A percentile compares a stretch with the other conserved stretches of the same genome.
phyloP scores from a whole-genome alignment of 92 coral and sea anemone species.

The Epizoanthus scotinus region DNA sequence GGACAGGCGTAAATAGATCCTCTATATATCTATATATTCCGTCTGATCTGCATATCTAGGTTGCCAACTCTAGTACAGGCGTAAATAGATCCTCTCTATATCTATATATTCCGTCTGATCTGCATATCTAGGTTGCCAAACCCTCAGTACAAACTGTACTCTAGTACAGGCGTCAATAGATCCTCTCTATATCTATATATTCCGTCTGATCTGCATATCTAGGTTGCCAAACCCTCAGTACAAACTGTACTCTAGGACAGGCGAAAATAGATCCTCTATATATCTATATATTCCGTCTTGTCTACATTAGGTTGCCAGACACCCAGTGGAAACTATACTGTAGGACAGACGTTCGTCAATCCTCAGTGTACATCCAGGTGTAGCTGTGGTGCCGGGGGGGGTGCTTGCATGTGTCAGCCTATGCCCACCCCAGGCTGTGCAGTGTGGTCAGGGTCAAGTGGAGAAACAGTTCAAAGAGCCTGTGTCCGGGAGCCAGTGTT shows the following conservation, averaged over 20 bases:
- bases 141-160: too few relatives aligned
- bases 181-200: too few relatives aligned
- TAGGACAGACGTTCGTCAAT: slow-evolving; percentile 1
- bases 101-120: too few relatives aligned
- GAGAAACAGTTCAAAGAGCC: neutral
- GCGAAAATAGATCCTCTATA: neutral
- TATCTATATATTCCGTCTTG: neutral
- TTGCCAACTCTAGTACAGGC: neutral
- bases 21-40: neutral
- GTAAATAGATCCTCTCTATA: neutral
- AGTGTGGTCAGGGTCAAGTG: neutral
- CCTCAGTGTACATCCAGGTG: neutral
- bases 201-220: neutral
- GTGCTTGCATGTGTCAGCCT: neutral
- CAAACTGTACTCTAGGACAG: neutral
- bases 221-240: too few relatives aligned
- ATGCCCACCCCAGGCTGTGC: neutral
- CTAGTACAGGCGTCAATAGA: too few relatives aligned
- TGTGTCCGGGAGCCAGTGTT: neutral
- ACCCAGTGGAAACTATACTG: neutral
- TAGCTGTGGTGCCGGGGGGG: neutral
- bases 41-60: neutral
- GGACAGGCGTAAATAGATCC: neutral
- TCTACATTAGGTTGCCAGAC: neutral
- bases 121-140: too few relatives aligned